A percentile compares a stretch with the other conserved stretches of the same genome.
phyloP scores from a whole-genome alignment of 2,797 vertebrate species.

The Brotula barbata region DNA sequence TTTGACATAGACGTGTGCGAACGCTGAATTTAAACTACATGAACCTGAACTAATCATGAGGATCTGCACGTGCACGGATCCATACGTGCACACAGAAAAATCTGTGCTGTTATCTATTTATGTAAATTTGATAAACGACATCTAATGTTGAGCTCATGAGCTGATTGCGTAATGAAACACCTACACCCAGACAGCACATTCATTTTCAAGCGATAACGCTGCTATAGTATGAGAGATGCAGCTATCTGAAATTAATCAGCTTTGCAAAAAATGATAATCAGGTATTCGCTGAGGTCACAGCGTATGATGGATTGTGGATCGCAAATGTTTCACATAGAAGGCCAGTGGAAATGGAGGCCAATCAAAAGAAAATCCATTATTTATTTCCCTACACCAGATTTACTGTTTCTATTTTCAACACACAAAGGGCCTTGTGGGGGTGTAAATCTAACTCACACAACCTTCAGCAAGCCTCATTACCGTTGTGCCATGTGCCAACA shows the following conservation, averaged over 20 bases:
- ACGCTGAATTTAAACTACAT: no score
- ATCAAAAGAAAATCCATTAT: conserved; percentile 16
- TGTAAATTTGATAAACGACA: neutral
- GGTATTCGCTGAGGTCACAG: neutral
- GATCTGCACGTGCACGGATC: no score
- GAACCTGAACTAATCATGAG: no score
- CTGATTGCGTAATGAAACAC: neutral
- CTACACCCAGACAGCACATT: neutral
- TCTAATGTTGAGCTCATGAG: neutral
- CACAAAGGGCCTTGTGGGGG: conserved; percentile 10
- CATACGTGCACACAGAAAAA: no score
- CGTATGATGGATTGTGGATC: conserved; percentile 6
- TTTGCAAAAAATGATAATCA: conserved; percentile 7
- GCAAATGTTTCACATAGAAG: conserved; percentile 24
- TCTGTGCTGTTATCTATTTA: neutral
- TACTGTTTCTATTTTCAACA: conserved; percentile 29
- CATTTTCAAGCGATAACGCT: neutral
- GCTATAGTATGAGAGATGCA: neutral
- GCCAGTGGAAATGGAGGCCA: conserved; percentile 16
- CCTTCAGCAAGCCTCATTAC: conserved; percentile 65
- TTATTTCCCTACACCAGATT: neutral
- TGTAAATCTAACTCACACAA: conserved; percentile 55
- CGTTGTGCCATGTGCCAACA: conserved; percentile 30
- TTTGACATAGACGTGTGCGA: no score
- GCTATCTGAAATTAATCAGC: conserved; percentile 14